Conservation (phyloP, 1,140 invertebrate species). For the Melipona quadrifasciata region DNA sequence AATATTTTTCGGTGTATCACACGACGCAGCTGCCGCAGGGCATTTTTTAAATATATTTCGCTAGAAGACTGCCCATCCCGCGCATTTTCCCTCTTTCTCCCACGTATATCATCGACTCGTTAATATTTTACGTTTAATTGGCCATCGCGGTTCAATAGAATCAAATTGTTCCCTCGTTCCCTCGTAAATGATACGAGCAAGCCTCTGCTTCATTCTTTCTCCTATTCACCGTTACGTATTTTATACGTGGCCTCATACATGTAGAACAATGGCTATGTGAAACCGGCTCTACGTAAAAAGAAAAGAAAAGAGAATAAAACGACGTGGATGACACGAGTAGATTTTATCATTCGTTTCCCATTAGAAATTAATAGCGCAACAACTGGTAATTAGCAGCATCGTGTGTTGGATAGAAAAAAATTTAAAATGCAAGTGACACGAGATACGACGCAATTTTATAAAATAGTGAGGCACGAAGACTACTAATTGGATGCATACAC, state of each 20-base stretch:
- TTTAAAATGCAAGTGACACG: no score
- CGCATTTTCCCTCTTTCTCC: background rate
- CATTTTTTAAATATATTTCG: constrained; percentile 57
- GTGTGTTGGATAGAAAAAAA: no score
- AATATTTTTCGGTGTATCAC: constrained; percentile 47
- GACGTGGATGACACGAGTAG: background rate
- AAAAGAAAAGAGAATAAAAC: background rate
- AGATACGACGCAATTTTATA: no score
- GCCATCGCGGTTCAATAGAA: constrained; percentile 3
- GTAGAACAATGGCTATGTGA: no score
- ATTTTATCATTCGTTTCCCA: background rate
- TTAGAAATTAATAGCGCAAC: constrained; percentile 13
- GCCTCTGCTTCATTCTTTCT: background rate
- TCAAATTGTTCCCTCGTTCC: background rate
- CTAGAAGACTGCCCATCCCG: background rate
- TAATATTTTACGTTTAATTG: constrained; percentile 23
- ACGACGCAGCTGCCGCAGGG: constrained; percentile 39
- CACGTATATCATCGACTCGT: background rate
- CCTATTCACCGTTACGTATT: no score
- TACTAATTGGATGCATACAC: no score
- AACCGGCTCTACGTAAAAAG: background rate
- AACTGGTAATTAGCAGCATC: no score
- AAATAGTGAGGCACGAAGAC: no score
- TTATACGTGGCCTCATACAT: no score
- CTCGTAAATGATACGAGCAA: background rate